Base-by-base conservation (phyloP, 30 jellyfish, hydroid and myxozoan genomes). In the Cassiopea andromeda region DNA sequence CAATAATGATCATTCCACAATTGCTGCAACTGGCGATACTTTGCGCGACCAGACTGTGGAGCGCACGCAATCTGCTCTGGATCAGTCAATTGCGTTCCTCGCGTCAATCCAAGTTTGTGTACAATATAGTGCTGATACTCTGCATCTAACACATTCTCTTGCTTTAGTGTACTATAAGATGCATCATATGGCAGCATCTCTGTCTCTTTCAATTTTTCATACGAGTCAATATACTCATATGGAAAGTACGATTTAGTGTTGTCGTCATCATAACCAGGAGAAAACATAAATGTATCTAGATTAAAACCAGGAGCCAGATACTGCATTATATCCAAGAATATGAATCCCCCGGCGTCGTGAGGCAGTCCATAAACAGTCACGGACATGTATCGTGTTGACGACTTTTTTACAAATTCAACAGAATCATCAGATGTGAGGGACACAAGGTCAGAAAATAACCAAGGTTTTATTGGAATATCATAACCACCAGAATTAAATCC, bases 241-340 rank as follows among this genome's bases (percentile, higher is more conserved):
- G 85, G 75, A 44, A 50, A 78, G 43, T 6, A 48, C 14, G 47
- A 50, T 50, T 78, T 78, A 16, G 8, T 38, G 12, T 10, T 46
- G 14, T n/a, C 7, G 4, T 1, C 48, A 4, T 59, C 75, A 6
- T 64, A 2, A 9, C 43, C 27, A 54, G 43, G 2, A 5, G 71
- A 6, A 76, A 78, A 78, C 12, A 78, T 78, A 78, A 78, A 78
- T 48, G 49, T 16, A n/a, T 50, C 58, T 3, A 78, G 44, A 50
- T 15, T 48, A 78, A 78, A 78, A 1, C 87, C 87, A 14, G 75
- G 87, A 2, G 75, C 87, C 43, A 78, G 66, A 50, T 46, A 78
- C 18, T 78, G 74, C 87, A 78, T 78, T 1, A 78, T 9, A 50
- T 78, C 87, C 5, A 78, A 44, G 60, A 78, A 47, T 50, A 8